Conservation (phyloP, 1,140 invertebrate genomes). For the Kradibia gibbosae region DNA sequence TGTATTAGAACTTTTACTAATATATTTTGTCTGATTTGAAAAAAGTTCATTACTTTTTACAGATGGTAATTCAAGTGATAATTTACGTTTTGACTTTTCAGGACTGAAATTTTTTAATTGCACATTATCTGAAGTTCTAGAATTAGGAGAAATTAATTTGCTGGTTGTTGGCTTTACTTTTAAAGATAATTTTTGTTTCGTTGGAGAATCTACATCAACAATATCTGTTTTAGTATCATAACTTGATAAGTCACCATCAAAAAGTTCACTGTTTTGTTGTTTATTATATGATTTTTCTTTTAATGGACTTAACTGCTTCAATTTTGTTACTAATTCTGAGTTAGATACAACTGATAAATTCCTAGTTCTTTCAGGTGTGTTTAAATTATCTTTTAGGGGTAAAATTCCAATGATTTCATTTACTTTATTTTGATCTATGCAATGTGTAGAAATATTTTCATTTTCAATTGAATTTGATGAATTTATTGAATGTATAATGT, state of each 20-base stretch:
- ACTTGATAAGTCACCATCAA: neutral
- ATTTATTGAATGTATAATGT: constrained; percentile 3
- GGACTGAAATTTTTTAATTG: neutral
- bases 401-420: constrained; percentile 41
- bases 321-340: constrained; percentile 6
- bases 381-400: neutral
- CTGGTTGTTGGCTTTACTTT: constrained; percentile 12
- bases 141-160: neutral
- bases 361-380: constrained; percentile 31
- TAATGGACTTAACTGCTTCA: constrained; percentile 16
- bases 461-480: neutral
- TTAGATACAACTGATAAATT: constrained; percentile 9
- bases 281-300: constrained; percentile 1
- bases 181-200: constrained; percentile 29
- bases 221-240: neutral
- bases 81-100: constrained; percentile 39
- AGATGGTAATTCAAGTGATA: constrained; percentile 15
- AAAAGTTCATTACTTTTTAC: neutral
- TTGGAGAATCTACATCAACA: constrained; percentile 1
- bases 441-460: constrained; percentile 24
- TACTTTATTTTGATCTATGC: constrained; percentile 1
- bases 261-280: constrained; percentile 1
- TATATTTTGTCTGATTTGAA: neutral
- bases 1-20: neutral
- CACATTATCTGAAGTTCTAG: neutral